Conservation (phyloP, 2,888 invertebrate species). For the Synergus itoensis region DNA sequence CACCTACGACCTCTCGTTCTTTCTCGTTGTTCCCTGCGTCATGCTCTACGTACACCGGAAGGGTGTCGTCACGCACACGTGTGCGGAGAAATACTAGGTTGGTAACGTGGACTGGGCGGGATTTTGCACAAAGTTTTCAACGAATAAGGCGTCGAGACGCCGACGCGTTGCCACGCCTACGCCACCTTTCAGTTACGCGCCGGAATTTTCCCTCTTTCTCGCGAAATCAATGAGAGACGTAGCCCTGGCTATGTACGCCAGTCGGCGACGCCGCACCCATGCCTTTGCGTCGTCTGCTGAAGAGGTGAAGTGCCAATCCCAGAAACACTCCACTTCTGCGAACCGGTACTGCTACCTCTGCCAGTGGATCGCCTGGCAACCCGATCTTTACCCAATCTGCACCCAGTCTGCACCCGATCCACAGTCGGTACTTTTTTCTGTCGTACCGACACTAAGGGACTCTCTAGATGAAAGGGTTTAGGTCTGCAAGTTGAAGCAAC, state of each 20-base stretch:
- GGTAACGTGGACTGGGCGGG: conserved; percentile 63
- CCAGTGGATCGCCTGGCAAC: background rate
- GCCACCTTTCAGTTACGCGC: conserved; percentile 69
- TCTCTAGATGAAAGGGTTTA: background rate
- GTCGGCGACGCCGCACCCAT: conserved; percentile 60
- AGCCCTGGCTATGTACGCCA: conserved; percentile 58
- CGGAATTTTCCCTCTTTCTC: conserved; percentile 77
- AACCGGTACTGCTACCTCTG: background rate
- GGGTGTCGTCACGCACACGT: conserved; percentile 54
- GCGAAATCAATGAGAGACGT: conserved; percentile 75
- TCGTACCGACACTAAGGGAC: background rate
- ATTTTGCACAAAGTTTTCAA: conserved; percentile 76
- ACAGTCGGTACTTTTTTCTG: background rate
- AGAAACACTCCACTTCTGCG: conserved; percentile 5
- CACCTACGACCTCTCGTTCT: conserved; percentile 53
- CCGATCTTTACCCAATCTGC: background rate
- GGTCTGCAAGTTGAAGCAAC: background rate
- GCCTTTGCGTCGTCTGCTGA: conserved; percentile 50
- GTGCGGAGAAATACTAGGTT: conserved; percentile 52
- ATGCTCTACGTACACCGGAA: conserved; percentile 48
- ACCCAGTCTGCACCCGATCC: background rate
- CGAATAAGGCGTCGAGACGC: conserved; percentile 76
- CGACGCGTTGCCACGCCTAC: conserved; percentile 76
- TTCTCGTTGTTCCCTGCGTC: conserved; percentile 51
- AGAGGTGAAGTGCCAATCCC: conserved; percentile 54